These are phyloP conservation scores for Spodoptera frugiperda DNA, from an alignment of 1,140 invertebrate genomes.

Conservation along the genomic window DNA sequence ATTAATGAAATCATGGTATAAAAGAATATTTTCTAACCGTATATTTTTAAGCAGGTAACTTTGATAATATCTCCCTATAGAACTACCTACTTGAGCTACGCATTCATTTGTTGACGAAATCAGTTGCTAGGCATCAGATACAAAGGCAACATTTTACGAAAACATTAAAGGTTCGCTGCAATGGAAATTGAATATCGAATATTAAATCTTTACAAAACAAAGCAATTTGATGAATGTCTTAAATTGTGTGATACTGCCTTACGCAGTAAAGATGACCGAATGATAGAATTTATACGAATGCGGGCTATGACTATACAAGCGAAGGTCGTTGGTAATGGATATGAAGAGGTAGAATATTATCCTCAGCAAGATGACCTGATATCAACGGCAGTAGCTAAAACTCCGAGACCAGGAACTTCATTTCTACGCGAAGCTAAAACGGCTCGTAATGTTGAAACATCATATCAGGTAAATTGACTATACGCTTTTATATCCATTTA, in stretches of 20 bases:
- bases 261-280: slow-evolving; percentile 63
- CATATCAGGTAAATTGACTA: slow-evolving; percentile 14
- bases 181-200: slow-evolving; percentile 75
- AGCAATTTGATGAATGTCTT: slow-evolving; percentile 76
- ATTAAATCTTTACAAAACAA: slow-evolving; percentile 77
- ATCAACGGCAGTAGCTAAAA: slow-evolving; percentile 73
- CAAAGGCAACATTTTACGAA: not conserved
- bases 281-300: slow-evolving; percentile 79
- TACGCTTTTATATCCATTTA: not conserved
- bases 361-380: slow-evolving; percentile 69
- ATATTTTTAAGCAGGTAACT: too few species aligned
- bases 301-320: slow-evolving; percentile 77
- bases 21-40: too few species aligned
- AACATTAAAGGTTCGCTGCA: not conserved
- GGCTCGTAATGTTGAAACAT: slow-evolving; percentile 51
- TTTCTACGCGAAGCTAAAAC: slow-evolving; percentile 68
- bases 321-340: slow-evolving; percentile 78
- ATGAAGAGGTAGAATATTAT: slow-evolving; percentile 79
- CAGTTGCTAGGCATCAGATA: slow-evolving; percentile 59
- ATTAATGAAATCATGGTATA: too few species aligned
- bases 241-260: slow-evolving; percentile 66
- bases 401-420: slow-evolving; percentile 76
- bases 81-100: too few species aligned
- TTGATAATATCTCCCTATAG: too few species aligned
- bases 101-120: not conserved